Conservation (phyloP, 92 coral and sea anemone species). For the Epizoanthus illoricatus region DNA sequence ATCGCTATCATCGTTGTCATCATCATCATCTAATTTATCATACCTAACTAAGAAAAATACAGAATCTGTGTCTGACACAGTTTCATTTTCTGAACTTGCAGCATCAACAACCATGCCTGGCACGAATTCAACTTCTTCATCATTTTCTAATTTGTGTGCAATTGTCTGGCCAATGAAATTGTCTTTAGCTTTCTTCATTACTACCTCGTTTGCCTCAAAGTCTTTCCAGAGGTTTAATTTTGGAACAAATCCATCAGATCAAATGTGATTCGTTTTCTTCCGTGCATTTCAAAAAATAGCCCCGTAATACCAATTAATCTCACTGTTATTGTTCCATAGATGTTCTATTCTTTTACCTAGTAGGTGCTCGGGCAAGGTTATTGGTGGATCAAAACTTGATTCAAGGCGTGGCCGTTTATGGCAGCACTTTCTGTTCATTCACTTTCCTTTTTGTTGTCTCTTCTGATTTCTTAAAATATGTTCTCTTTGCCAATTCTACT, state of each 20-base stretch:
- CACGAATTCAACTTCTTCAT: conserved; percentile 25
- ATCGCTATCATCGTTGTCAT: conserved; percentile 5
- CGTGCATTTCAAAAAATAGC: conserved; percentile 21
- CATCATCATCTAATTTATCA: not conserved
- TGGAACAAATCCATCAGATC: conserved; percentile 25
- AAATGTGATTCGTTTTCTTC: conserved; percentile 18
- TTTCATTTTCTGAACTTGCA: not conserved
- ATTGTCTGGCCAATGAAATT: conserved; percentile 21
- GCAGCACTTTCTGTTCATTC: too few species aligned
- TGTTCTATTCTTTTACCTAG: not conserved
- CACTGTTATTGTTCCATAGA: not conserved
- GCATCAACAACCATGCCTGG: conserved; percentile 33
- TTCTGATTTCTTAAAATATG: conserved; percentile 14
- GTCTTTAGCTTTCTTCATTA: conserved; percentile 4
- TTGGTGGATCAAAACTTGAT: too few species aligned
- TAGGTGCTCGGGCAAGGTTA: too few species aligned
- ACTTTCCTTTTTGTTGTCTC: conserved; percentile 4
- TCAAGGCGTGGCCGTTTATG: too few species aligned
- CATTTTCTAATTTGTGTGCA: conserved; percentile 35
- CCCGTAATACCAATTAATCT: conserved; percentile 12
- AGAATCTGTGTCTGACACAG: not conserved
- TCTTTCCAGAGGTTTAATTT: conserved; percentile 22
- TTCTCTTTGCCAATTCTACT: conserved; percentile 13
- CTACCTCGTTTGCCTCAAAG: conserved; percentile 8
- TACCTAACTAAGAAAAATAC: conserved; percentile 6